Evolutionary conservation across 1,140 invertebrate species (phyloP), one percentile per base, ranked within the genome.

Genomic region (Euglossa dilemma): DNA sequence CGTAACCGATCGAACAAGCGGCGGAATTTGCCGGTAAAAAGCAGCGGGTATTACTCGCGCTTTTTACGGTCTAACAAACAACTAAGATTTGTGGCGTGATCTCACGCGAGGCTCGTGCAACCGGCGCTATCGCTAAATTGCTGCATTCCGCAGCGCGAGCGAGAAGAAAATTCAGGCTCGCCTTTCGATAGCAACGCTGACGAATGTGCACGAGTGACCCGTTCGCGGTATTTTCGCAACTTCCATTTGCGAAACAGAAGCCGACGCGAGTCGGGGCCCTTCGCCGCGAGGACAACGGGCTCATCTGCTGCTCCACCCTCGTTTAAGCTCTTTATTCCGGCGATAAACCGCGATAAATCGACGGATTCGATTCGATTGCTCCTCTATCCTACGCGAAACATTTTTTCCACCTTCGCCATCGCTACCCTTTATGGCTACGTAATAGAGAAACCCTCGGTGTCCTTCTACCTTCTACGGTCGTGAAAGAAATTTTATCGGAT

Each of bases 201-300:
- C 54, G 54, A 47, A 74, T 59, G 72, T 45, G 43, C 9, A 14
- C 59, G 20, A 14, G 14, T 9, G 12, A 50, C 23, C 75, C 16
- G 36, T 57, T 47, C 43, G 12, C 56, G 36, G 28, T 78, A 78
- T 69, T 69, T 78, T 69, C 54, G n/a, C 50, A 69, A 28, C 36
- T 43, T 54, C 16, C 67, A 78, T 78, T 69, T 56, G 56, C 43
- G 50, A 14, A 69, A 78, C 76, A 20, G 43, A 45, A 56, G n/a
- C 64, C 52, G 52, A 50, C 50, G 61, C 73, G n/a, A 63, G 73
- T 63, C 20, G 59, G 20, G 18, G 18, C 11, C 50, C 28, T 28
- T 16, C 12, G 57, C 25, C 20, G 11, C 16, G 18, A 23, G 43
- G 63, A 47, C 18, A 1, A 23, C 28, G 20, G 18, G 25, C n/a